Evolutionary conservation across 1,140 invertebrate genomes (phyloP), one percentile per base, ranked within the genome.

Genomic region (Lordiphosa mommai): DNA sequence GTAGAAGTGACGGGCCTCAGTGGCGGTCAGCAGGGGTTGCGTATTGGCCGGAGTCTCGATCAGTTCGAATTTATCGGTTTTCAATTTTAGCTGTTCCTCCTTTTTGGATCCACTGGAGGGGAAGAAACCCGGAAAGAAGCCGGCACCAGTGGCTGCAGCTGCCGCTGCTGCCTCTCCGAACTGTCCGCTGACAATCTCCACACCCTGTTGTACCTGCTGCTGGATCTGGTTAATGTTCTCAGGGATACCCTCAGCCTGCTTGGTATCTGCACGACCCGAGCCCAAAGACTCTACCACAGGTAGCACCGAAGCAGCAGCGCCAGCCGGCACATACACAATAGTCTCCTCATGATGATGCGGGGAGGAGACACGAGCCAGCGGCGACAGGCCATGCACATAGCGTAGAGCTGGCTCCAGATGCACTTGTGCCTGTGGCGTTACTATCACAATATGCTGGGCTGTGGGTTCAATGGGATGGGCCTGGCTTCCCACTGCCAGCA

Each of bases 391-490:
- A 33, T 88, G 87, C 30, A 88, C 68, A 30, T 88, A 72, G 27
- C 74, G 73, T 12, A 88, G 36, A 1, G 87, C 72, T 9, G 87
- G 80, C 55, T 88, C 79, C 38, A 88, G 47, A 33, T 82, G 87
- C 13, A 88, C 63, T 64, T 88, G 87, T 0, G 87, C 87, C 61
- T 88, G 86, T 9, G 87, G 87, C 3, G 86, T 88, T 27, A 88
- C 74, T 27, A 88, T 88, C 14, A 88, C 70, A 60, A 88, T 84
- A 14, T 88, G 86, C 64, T 86, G 74, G 16, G 77, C 65, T 33
- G 79, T 36, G 33, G 80, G 67, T 38, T 70, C 69, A 27, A 80
- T 49, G 10, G 71, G 80, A 55, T 64, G 66, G 61, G 64, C 73
- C 50, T 72, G 56, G 47, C 65, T 49, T 4, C 66, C 60, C 50